Evolutionary conservation across 2,888 invertebrate species (phyloP).

Genomic region (Rotaria magnacalcarata): DNA sequence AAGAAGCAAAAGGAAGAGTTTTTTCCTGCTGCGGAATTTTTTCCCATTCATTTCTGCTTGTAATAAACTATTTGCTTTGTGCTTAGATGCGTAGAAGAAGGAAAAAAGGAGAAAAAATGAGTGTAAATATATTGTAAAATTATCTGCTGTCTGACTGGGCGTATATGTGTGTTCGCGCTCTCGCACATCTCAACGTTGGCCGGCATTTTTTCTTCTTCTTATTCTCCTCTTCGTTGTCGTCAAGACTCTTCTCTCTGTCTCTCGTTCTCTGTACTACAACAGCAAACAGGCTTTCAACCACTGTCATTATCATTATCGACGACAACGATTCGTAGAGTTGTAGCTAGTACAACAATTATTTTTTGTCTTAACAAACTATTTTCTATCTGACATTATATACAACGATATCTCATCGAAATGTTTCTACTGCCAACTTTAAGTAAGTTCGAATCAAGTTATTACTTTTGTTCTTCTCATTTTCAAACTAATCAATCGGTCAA

Average conservation of each 20-base stretch:
- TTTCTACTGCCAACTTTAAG: background rate
- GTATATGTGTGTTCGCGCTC: conserved; percentile 5
- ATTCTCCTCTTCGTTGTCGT: background rate
- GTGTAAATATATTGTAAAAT: conserved; percentile 26
- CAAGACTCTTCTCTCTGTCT: background rate
- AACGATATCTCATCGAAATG: background rate
- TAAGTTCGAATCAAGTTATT: background rate
- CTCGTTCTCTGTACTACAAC: background rate
- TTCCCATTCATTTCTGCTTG: background rate
- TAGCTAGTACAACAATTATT: background rate
- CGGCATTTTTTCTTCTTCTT: background rate
- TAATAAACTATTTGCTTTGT: background rate
- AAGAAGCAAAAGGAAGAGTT: background rate
- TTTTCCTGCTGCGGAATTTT: conserved; percentile 8
- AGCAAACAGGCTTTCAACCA: background rate
- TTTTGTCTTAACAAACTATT: background rate
- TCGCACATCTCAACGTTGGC: conserved; percentile 1
- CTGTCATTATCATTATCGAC: conserved; percentile 29
- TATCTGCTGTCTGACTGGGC: conserved; percentile 16
- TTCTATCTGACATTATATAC: background rate
- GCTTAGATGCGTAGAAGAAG: background rate
- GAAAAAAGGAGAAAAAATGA: conserved; percentile 6
- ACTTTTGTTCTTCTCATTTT: background rate
- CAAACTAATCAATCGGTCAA: background rate
- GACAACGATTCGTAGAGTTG: background rate